These are phyloP conservation scores for Acrobasis suavella DNA, from an alignment of 2,888 invertebrate genomes.

Conservation along the genomic window DNA sequence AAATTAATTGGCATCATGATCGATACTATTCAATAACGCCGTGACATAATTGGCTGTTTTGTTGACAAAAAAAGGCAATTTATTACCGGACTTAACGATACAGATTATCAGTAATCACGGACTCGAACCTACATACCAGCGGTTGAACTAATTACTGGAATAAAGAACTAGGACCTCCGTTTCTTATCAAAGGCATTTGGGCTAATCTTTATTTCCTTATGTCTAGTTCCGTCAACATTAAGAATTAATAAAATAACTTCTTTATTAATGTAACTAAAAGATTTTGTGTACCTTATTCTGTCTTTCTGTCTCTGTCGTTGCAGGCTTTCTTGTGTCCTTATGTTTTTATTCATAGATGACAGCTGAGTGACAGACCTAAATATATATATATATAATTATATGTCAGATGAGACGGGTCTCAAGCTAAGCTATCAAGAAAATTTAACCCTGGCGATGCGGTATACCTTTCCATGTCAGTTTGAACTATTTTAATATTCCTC, in stretches of 20 bases:
- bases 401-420: too few relatives aligned
- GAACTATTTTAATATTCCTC: too few relatives aligned
- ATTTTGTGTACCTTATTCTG: too few relatives aligned
- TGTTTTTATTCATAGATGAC: too few relatives aligned
- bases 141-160: conserved; percentile 11
- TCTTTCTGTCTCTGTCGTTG: too few relatives aligned
- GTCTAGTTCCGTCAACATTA: conserved; percentile 10
- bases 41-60: conserved; percentile 2
- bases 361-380: too few relatives aligned
- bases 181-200: conserved; percentile 20
- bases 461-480: too few relatives aligned
- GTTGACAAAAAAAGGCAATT: conserved; percentile 8
- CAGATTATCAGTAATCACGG: conserved; percentile 16
- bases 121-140: neutral
- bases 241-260: neutral
- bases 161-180: conserved; percentile 22
- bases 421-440: too few relatives aligned
- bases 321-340: too few relatives aligned
- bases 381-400: too few relatives aligned
- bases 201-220: conserved; percentile 14
- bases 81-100: conserved; percentile 13
- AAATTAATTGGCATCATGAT: neutral
- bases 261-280: too few relatives aligned
- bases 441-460: too few relatives aligned
- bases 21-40: neutral